A percentile compares a stretch with the other conserved stretches of the same genome.
These are phyloP conservation scores for Hydriomena furcata DNA, from an alignment of 2,888 invertebrate genomes.

Conservation along the genomic window DNA sequence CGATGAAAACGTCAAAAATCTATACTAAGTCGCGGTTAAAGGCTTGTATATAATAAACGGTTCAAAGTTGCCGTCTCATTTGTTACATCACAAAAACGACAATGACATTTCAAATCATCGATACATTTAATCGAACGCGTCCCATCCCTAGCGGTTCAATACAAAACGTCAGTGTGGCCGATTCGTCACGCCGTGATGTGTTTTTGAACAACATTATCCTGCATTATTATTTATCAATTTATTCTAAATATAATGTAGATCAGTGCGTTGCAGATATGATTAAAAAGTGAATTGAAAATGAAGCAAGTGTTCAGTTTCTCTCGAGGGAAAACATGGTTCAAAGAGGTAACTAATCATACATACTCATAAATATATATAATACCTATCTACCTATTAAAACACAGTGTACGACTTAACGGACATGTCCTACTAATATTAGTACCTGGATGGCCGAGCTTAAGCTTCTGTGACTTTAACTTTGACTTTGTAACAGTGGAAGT, in stretches of 20 bases:
- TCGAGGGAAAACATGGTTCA: slow-evolving; percentile 70
- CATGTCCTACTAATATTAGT: too few species aligned
- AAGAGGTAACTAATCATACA: slow-evolving; percentile 61
- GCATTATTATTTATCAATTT: slow-evolving; percentile 2
- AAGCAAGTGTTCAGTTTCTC: slow-evolving; percentile 59
- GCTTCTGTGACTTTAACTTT: too few species aligned
- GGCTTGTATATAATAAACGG: too few species aligned
- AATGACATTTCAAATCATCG: slow-evolving; percentile 6
- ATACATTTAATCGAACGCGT: slow-evolving; percentile 10
- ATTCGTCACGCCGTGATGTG: slow-evolving; percentile 17
- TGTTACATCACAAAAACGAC: too few species aligned
- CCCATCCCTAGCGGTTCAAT: slow-evolving; percentile 17
- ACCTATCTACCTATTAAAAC: too few species aligned
- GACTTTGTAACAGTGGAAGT: too few species aligned
- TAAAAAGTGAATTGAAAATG: neutral
- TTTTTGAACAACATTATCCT: slow-evolving; percentile 8
- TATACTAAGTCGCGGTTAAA: too few species aligned
- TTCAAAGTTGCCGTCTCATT: neutral
- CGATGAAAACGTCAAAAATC: too few species aligned
- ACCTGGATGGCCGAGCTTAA: too few species aligned
- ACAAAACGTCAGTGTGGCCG: slow-evolving; percentile 20
- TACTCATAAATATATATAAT: too few species aligned
- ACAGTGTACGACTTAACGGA: too few species aligned
- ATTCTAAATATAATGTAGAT: slow-evolving; percentile 4
- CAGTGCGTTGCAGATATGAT: slow-evolving; percentile 3